A percentile compares a stretch with the other conserved stretches of the same genome.
Evolutionary conservation across 1,140 invertebrate species (phyloP).

Genomic region (Orchestia grillus): DNA sequence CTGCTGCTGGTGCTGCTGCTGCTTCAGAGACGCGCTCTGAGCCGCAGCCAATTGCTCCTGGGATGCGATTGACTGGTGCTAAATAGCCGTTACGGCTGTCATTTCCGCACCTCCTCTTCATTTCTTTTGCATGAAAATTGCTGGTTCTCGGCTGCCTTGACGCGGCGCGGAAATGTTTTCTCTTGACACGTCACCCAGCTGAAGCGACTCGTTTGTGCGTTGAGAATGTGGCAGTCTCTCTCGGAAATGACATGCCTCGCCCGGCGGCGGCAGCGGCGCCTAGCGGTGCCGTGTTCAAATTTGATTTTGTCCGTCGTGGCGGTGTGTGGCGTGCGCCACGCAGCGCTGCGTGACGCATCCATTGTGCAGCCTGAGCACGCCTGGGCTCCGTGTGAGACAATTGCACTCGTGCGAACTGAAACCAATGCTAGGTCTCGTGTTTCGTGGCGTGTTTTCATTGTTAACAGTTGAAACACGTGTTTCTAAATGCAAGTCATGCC

Average conservation of each 20-base stretch:
- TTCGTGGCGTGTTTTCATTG: not conserved
- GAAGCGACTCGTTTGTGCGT: not conserved
- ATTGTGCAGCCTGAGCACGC: not conserved
- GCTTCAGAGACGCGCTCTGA: not conserved
- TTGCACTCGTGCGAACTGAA: not conserved
- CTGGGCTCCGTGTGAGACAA: not conserved
- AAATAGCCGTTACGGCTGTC: not conserved
- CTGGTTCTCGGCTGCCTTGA: not conserved
- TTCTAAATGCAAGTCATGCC: too few species aligned
- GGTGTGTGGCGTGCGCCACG: not conserved
- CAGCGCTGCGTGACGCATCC: not conserved
- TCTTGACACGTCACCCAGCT: not conserved
- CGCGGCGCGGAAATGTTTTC: not conserved
- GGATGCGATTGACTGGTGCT: not conserved
- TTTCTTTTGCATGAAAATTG: not conserved
- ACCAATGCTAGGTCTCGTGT: not conserved
- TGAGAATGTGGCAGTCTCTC: not conserved
- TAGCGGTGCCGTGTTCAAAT: not conserved
- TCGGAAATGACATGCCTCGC: not conserved
- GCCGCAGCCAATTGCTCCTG: not conserved
- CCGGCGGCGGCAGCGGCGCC: not conserved
- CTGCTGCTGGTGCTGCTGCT: not conserved
- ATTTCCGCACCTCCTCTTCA: not conserved
- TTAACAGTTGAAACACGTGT: too few species aligned
- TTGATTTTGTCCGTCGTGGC: not conserved